These are phyloP conservation scores for Polydrusus tereticollis DNA, from an alignment of 2,888 invertebrate genomes.

Conservation along the genomic window DNA sequence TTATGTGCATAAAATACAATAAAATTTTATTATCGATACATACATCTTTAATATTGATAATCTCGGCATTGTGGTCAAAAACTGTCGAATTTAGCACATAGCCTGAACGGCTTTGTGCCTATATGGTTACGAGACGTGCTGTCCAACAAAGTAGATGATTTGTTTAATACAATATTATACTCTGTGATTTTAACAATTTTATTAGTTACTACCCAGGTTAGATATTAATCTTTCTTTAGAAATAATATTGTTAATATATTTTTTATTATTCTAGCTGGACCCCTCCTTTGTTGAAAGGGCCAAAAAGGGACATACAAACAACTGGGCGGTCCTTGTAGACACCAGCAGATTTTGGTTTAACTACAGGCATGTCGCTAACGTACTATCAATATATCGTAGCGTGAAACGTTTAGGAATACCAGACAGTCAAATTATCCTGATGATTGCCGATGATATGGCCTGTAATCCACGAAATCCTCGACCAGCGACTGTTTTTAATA, in stretches of 20 bases:
- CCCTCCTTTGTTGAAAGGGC: constrained; percentile 27
- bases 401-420: constrained; percentile 99
- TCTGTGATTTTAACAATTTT: background rate
- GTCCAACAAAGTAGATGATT: too few relatives aligned
- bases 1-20: too few relatives aligned
- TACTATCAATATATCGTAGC: constrained; percentile 96
- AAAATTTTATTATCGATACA: too few relatives aligned
- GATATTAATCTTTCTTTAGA: background rate
- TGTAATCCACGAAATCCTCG: constrained; percentile 98
- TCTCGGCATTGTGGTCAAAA: too few relatives aligned
- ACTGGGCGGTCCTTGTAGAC: constrained; percentile 99
- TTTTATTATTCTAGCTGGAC: constrained; percentile 24
- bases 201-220: background rate
- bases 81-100: too few relatives aligned
- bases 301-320: constrained; percentile 88
- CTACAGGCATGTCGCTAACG: constrained; percentile 99
- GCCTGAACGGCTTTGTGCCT: too few relatives aligned
- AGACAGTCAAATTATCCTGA: constrained; percentile 97
- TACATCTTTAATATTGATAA: too few relatives aligned
- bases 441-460: constrained; percentile 99
- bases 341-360: constrained; percentile 99
- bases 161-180: background rate
- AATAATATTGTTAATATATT: background rate
- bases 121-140: too few relatives aligned
- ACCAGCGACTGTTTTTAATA: constrained; percentile 98